A percentile compares a stretch with the other conserved stretches of the same genome.
Conservation (phyloP, 1,140 invertebrate genomes). For the Aradophagus sp. region DNA sequence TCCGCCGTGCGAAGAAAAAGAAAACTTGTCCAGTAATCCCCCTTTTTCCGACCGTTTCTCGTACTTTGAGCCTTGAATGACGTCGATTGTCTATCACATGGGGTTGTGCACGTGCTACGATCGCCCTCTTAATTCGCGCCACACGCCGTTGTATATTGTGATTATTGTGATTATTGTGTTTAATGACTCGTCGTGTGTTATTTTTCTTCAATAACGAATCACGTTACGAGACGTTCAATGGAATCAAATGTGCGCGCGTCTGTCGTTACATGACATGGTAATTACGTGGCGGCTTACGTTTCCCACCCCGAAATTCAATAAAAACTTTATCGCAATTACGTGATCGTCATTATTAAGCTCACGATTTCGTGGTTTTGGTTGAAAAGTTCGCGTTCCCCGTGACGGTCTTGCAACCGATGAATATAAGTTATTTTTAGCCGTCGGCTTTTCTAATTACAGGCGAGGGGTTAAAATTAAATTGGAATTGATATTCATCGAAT, state of each 20-base stretch:
- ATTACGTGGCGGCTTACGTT: constrained; percentile 21
- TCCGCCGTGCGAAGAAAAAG: constrained; percentile 50
- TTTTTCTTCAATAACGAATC: constrained; percentile 55
- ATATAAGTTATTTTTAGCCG: constrained; percentile 15
- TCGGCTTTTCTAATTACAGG: constrained; percentile 24
- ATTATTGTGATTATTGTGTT: constrained; percentile 59
- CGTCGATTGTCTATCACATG: constrained; percentile 37
- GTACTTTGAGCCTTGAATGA: constrained; percentile 42
- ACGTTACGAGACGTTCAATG: constrained; percentile 33
- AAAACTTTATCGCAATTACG: constrained; percentile 12
- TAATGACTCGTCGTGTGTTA: constrained; percentile 56
- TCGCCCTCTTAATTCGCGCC: constrained; percentile 56
- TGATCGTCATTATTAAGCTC: not conserved
- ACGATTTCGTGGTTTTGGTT: not conserved
- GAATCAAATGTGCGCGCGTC: too few species aligned
- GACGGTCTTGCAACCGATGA: not conserved
- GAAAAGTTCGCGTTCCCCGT: too few species aligned
- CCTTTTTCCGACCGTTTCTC: constrained; percentile 35
- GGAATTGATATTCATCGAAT: constrained; percentile 27
- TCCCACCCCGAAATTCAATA: constrained; percentile 15
- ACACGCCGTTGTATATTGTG: constrained; percentile 56
- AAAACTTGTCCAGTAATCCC: constrained; percentile 51
- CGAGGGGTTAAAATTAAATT: constrained; percentile 29
- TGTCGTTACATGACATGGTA: too few species aligned
- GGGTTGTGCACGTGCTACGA: constrained; percentile 46